Evolutionary conservation across 2,888 invertebrate genomes (phyloP).

Genomic region (Tetheella fluctuosa): DNA sequence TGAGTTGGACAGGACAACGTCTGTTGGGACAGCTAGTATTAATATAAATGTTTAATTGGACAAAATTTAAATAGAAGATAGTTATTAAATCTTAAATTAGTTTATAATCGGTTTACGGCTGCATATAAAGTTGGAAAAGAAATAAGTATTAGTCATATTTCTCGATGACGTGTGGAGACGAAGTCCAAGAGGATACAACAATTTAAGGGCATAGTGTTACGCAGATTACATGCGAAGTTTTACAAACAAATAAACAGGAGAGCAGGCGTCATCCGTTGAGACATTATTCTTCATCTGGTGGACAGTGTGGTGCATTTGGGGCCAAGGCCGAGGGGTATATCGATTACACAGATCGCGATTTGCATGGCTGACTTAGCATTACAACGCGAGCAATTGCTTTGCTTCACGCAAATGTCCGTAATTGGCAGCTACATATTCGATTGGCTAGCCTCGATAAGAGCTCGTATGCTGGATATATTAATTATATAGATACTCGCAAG

Average conservation of each 20-base stretch:
- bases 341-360: conserved; percentile 69
- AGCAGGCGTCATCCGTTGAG: conserved; percentile 46
- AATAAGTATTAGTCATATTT: not conserved
- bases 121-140: too few species aligned
- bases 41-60: too few species aligned
- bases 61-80: too few species aligned
- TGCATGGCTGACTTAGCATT: conserved; percentile 52
- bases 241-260: conserved; percentile 51
- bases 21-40: too few species aligned
- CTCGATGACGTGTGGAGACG: not conserved
- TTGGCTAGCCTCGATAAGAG: not conserved
- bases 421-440: not conserved
- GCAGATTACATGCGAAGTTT: conserved; percentile 53
- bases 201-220: conserved; percentile 31
- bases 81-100: too few species aligned
- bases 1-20: too few species aligned
- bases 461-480: not conserved
- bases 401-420: conserved; percentile 26
- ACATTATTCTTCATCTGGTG: conserved; percentile 70
- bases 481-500: not conserved
- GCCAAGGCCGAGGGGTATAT: conserved; percentile 71
- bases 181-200: conserved; percentile 3
- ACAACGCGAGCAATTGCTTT: conserved; percentile 20
- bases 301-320: conserved; percentile 67
- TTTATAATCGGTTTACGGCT: too few species aligned